Percentiles rank a stretch among this genome's conserved stretches.
phyloP scores from a whole-genome alignment of 2,888 invertebrate species.

The Tenthredo amoena region DNA sequence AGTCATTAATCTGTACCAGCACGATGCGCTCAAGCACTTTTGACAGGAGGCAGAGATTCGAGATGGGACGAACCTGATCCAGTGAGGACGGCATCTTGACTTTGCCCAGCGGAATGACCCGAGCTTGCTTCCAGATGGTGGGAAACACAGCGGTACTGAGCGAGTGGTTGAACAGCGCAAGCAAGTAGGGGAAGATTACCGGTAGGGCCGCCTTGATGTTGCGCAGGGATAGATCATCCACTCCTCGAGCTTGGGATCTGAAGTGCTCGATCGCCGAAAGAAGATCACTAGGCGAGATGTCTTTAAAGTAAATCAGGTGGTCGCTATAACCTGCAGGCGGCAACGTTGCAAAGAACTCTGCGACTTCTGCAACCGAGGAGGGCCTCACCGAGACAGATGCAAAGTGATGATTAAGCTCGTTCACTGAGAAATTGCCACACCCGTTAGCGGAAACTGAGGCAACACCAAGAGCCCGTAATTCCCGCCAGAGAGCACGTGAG shows the following conservation, averaged over 20 bases:
- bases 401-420: neutral
- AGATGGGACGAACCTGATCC: neutral
- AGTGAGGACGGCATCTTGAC: neutral
- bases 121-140: neutral
- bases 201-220: neutral
- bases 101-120: neutral
- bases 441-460: too few relatives aligned
- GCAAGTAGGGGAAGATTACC: neutral
- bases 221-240: neutral
- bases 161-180: neutral
- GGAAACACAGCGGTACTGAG: neutral
- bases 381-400: neutral
- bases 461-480: neutral
- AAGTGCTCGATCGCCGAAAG: neutral
- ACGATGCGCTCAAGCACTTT: neutral
- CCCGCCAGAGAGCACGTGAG: neutral
- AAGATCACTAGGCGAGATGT: neutral
- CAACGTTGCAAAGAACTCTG: neutral
- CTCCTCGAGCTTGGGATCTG: neutral
- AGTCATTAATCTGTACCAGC: neutral
- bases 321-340: neutral
- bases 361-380: neutral
- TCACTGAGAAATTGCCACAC: neutral
- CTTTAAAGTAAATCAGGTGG: neutral
- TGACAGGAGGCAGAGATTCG: neutral